phyloP scores from a whole-genome alignment of 2,797 vertebrate species.

The Emys orbicularis region DNA sequence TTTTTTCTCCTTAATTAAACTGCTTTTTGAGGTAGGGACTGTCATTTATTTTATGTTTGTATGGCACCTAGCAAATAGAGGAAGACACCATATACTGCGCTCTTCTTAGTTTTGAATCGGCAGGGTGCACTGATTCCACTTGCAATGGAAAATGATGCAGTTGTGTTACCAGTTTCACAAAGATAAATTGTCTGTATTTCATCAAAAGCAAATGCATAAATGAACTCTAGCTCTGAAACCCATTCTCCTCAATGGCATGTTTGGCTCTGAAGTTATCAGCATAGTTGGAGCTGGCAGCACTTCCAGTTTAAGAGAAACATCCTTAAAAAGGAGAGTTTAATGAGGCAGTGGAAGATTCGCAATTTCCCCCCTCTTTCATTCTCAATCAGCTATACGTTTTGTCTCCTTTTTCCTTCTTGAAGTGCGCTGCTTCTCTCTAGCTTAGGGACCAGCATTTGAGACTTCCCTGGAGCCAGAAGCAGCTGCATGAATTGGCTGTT shows the following conservation, averaged over 20 bases:
- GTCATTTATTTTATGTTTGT: conserved; percentile 20
- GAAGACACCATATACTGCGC: conserved; percentile 4
- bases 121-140: conserved; percentile 62
- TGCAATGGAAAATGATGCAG: conserved; percentile 68
- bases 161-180: conserved; percentile 61
- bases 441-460: background rate
- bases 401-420: conserved; percentile 7
- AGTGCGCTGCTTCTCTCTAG: background rate
- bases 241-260: conserved; percentile 53
- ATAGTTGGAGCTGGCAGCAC: conserved; percentile 27
- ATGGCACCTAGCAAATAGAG: conserved; percentile 9
- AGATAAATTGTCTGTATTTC: conserved; percentile 69
- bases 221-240: conserved; percentile 58
- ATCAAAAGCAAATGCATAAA: conserved; percentile 68
- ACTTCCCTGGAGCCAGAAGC: conserved; percentile 1
- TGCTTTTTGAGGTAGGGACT: background rate
- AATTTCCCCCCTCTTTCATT: background rate
- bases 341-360: conserved; percentile 41
- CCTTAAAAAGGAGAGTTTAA: conserved; percentile 48
- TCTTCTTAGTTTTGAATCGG: conserved; percentile 5
- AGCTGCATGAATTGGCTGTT: conserved; percentile 17
- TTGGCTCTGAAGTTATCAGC: conserved; percentile 50
- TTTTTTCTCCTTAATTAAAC: conserved; percentile 15
- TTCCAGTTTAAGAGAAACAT: conserved; percentile 41
- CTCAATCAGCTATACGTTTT: conserved; percentile 45